Conservation (phyloP, 2,797 vertebrate genomes). For the Siniperca undulata region DNA sequence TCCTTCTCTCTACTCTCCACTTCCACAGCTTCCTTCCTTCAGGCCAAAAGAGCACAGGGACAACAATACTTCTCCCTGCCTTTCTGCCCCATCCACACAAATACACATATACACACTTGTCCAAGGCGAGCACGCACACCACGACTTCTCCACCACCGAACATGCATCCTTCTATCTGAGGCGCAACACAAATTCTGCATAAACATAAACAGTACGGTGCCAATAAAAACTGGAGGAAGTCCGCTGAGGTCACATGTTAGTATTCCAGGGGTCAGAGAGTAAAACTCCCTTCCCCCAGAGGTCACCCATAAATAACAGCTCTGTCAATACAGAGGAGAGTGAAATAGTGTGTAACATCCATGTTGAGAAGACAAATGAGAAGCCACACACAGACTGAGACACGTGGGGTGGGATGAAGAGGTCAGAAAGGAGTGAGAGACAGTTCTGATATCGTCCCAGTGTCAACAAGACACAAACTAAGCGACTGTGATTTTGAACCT, state of each 20-base stretch:
- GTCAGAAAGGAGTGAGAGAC: neutral
- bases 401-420: neutral
- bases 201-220: constrained; percentile 67
- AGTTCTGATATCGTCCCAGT: neutral
- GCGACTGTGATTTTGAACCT: neutral
- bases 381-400: constrained; percentile 29
- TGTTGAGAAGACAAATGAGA: constrained; percentile 40
- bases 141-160: constrained; percentile 28
- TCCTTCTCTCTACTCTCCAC: constrained; percentile 64
- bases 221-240: constrained; percentile 77
- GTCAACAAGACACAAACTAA: neutral
- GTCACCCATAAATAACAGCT: constrained; percentile 61
- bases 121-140: constrained; percentile 6
- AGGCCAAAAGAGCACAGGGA: constrained; percentile 62
- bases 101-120: constrained; percentile 17
- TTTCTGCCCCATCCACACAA: constrained; percentile 31
- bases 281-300: constrained; percentile 42
- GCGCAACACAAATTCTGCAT: constrained; percentile 47
- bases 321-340: constrained; percentile 39
- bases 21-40: constrained; percentile 78
- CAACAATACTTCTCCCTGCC: constrained; percentile 65
- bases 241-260: constrained; percentile 73
- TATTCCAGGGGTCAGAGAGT: constrained; percentile 56
- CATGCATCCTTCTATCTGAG: constrained; percentile 47
- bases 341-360: constrained; percentile 25